These are phyloP conservation scores for Miniopterus natalensis DNA, from an alignment of 2,113 vertebrate genomes.

Conservation along the genomic window DNA sequence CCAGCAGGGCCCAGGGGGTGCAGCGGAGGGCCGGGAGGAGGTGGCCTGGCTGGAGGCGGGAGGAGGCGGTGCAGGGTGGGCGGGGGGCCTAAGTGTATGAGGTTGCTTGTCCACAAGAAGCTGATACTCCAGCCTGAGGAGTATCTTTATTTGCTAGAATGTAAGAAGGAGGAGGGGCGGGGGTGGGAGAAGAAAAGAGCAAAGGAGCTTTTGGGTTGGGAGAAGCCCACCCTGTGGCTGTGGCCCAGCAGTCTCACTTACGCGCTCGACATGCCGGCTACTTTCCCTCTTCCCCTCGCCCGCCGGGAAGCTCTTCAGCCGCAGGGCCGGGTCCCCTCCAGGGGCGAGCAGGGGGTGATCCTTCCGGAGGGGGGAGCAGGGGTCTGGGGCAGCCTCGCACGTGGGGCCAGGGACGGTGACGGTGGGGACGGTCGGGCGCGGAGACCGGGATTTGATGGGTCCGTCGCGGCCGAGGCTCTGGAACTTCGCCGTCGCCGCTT, in stretches of 20 bases:
- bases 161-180: background rate
- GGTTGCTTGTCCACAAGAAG: background rate
- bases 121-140: background rate
- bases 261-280: slow-evolving; percentile 74
- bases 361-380: background rate
- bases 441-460: background rate
- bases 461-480: background rate
- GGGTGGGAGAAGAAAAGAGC: too few species aligned
- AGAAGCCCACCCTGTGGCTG: fast-evolving
- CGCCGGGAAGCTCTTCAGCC: background rate
- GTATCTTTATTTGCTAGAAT: background rate
- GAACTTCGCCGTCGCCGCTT: fast-evolving
- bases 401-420: background rate
- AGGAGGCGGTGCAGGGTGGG: fast-evolving
- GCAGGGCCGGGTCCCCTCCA: background rate
- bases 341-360: background rate
- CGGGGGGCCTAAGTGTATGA: fast-evolving
- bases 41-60: fast-evolving
- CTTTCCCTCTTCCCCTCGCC: slow-evolving; percentile 14
- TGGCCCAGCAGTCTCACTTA: slow-evolving; percentile 25
- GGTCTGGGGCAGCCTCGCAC: background rate
- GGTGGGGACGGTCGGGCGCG: background rate
- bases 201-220: background rate
- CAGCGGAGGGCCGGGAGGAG: fast-evolving
- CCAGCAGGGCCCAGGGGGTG: background rate